Evolutionary conservation across 2,113 vertebrate genomes (phyloP).

Genomic region (Chloroceryle aenea): DNA sequence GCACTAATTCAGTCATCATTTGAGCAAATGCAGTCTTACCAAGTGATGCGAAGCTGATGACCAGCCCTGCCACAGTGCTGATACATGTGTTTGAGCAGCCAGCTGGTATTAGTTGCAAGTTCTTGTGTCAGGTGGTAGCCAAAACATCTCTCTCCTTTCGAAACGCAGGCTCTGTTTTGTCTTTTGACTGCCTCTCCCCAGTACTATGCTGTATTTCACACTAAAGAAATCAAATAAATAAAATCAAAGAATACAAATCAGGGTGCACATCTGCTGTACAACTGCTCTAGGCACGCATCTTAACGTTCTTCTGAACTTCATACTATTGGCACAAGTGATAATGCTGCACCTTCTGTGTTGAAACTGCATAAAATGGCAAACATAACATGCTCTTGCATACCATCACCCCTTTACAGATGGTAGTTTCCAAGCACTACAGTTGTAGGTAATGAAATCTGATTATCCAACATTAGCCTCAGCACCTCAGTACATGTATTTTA

Average conservation of each 20-base stretch:
- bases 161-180: slow-evolving; percentile 4
- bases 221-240: background rate
- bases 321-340: background rate
- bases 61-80: background rate
- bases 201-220: background rate
- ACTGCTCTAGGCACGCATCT: background rate
- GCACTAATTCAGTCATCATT: slow-evolving; percentile 1
- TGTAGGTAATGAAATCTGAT: background rate
- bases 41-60: background rate
- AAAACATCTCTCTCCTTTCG: background rate
- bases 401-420: background rate
- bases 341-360: fast-evolving
- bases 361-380: background rate
- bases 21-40: background rate
- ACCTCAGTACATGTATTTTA: background rate
- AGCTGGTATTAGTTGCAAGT: slow-evolving; percentile 12
- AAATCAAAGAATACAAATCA: background rate
- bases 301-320: background rate
- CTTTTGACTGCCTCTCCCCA: background rate
- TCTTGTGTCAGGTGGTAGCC: background rate
- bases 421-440: background rate
- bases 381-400: background rate
- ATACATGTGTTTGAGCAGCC: background rate
- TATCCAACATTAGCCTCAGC: background rate
- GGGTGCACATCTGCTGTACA: background rate